Base-by-base conservation (phyloP, 2,888 invertebrate genomes). In the Tholera decimalis region DNA sequence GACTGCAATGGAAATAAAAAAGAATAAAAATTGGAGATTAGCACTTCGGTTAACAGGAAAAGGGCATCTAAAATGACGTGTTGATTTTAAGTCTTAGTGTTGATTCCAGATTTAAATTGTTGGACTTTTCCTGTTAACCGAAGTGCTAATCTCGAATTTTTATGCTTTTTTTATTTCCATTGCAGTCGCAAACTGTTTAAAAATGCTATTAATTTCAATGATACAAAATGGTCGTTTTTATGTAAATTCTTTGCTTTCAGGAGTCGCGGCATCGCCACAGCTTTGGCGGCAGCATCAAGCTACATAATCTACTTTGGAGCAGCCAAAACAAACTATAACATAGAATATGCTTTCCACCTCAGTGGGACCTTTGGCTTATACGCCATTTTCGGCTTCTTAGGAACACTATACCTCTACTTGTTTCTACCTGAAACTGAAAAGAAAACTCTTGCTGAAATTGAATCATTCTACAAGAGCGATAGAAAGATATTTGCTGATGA, bases 381-480 rank as follows among this genome's bases (percentile, higher is more conserved):
- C 81, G 91, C 95, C 13, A 74, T 82, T 6, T 88, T 95, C 18
- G 95, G 93, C 3, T 83, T 95, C 15, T 56, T 95, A 3, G 96
- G 96, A 43, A 91, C 95, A 1, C 57, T 96, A 0, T 96, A 95
- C 73, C 88, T 96, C 6, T 96, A 96, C 79, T 92, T 96, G 76
- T 93, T 91, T 70, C 77, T 96, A 65, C 96, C 96, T 26, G 96
- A 96, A 86, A 96, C 96, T 0, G 96, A 96, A 79, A 93, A 91
- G 6, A 95, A 91, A 67, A 82, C 93, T 24, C 85, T 96, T 15
- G 90, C 92, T n/a, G 96, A 96, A 86, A 96, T 96, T 18, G 96
- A 96, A 87, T 87, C 88, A 0, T 92, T 85, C 47, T 96, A 95
- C 71, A 93, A 93, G 75, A 91, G 94, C 2, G 85, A 92, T 49